A percentile compares a stretch with the other conserved stretches of the same genome.
phyloP scores from a whole-genome alignment of 2,888 invertebrate genomes.

The Rhagonycha fulva region DNA sequence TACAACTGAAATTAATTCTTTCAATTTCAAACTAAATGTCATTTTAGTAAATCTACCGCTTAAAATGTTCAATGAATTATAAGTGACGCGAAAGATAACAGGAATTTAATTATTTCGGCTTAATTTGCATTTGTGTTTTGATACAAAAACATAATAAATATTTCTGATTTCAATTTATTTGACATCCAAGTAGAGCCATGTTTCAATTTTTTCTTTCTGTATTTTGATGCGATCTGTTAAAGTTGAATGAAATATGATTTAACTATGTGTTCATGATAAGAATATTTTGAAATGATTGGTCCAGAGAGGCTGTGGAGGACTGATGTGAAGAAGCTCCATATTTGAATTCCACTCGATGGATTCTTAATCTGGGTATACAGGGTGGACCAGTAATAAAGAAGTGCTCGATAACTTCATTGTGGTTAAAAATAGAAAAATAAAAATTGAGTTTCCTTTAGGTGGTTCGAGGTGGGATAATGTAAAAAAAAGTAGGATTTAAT shows the following conservation, averaged over 20 bases:
- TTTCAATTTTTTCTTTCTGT: too few relatives aligned
- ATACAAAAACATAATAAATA: neutral
- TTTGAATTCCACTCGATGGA: too few relatives aligned
- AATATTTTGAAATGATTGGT: too few relatives aligned
- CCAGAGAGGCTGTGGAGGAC: too few relatives aligned
- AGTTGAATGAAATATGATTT: neutral
- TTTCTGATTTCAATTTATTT: neutral
- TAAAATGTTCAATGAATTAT: slow-evolving; percentile 14
- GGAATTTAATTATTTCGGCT: slow-evolving; percentile 16
- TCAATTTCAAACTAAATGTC: slow-evolving; percentile 19
- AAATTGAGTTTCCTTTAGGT: neutral
- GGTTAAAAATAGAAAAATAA: neutral
- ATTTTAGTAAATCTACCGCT: slow-evolving; percentile 6
- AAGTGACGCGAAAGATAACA: slow-evolving; percentile 5
- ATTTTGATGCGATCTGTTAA: neutral
- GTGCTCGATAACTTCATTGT: neutral
- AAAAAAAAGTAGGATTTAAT: neutral
- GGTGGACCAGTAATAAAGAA: too few relatives aligned
- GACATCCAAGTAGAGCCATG: neutral
- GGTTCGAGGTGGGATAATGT: neutral
- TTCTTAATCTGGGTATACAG: too few relatives aligned
- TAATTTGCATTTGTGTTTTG: neutral
- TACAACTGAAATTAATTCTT: slow-evolving; percentile 24
- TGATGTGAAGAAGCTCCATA: too few relatives aligned
- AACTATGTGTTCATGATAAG: neutral